These are phyloP conservation scores for Stratiomys singularior DNA, from an alignment of 2,888 invertebrate genomes.

Conservation along the genomic window DNA sequence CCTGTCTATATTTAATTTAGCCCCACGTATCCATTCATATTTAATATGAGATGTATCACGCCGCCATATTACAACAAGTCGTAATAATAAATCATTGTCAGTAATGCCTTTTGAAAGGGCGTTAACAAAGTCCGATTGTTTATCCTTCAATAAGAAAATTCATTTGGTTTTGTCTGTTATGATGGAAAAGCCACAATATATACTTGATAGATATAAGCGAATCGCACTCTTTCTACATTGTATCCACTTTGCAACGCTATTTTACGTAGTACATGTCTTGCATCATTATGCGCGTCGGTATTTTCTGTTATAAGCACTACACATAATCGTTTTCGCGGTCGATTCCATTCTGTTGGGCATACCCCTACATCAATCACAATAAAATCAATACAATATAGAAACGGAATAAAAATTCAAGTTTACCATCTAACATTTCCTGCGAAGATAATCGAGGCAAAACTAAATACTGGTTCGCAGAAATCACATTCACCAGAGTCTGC, in stretches of 20 bases:
- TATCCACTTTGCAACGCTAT: slow-evolving; percentile 77
- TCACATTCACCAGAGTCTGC: slow-evolving; percentile 86
- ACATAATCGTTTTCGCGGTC: slow-evolving; percentile 78
- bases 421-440: slow-evolving; percentile 73
- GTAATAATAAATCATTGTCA: slow-evolving; percentile 73
- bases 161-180: too few relatives aligned
- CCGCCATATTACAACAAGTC: slow-evolving; percentile 91
- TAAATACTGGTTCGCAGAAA: slow-evolving; percentile 88
- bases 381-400: neutral
- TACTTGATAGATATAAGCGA: slow-evolving; percentile 89
- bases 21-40: slow-evolving; percentile 83
- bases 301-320: slow-evolving; percentile 82
- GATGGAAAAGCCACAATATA: too few relatives aligned
- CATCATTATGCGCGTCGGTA: slow-evolving; percentile 64
- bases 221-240: slow-evolving; percentile 77
- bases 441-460: slow-evolving; percentile 90
- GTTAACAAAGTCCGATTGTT: slow-evolving; percentile 83
- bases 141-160: slow-evolving; percentile 57
- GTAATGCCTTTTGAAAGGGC: slow-evolving; percentile 67
- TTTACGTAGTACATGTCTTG: slow-evolving; percentile 75
- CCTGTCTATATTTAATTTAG: slow-evolving; percentile 59
- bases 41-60: slow-evolving; percentile 85
- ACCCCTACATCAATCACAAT: slow-evolving; percentile 67
- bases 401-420: neutral
- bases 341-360: slow-evolving; percentile 89